Evolutionary conservation across 1,140 invertebrate genomes (phyloP), one percentile per base, ranked within the genome.

Genomic region (Sipha flava): DNA sequence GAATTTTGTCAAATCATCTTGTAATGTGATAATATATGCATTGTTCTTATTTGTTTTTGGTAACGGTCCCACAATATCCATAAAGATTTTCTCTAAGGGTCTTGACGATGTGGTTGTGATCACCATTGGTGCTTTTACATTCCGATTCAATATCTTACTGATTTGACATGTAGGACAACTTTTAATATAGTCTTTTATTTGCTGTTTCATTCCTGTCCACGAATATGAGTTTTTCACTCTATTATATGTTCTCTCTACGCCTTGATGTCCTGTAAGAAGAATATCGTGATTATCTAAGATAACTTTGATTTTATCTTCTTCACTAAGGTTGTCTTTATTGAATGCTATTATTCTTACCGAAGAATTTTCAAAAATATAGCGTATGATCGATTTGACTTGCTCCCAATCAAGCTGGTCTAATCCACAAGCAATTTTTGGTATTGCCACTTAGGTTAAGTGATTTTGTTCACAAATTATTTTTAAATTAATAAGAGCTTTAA

Each of bases 151-250:
- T n/a, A n/a, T n/a, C n/a, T n/a, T n/a, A n/a, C n/a, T n/a, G n/a
- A n/a, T n/a, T n/a, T n/a, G n/a, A n/a, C n/a, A n/a, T n/a, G n/a
- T n/a, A n/a, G 18, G 23, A 26, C 82, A 82, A 3, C 16, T 7
- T 31, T 40, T 66, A 14, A 82, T 47, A 80, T 81, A 82, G 2
- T 54, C 66, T 45, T 45, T 73, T 29, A 79, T 40, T 16, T 52
- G 18, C n/a, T 52, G 18, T 37, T 40, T 79, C 31, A 83, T 82
- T 7, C 82, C 79, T 23, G 68, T 70, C 80, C 80, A 81, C 26
- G 62, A 64, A 37, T 81, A 81, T 3, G 9, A n/a, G 16, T 34
- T n/a, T 47, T 37, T 26, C 4, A 81, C 7, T 3, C 54, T 3
- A 23, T 9, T 37, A 21, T 77, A 57, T 7, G 80, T 81, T 16